Evolutionary conservation across 2,797 vertebrate genomes (phyloP).

Genomic region (Meda fulgida): DNA sequence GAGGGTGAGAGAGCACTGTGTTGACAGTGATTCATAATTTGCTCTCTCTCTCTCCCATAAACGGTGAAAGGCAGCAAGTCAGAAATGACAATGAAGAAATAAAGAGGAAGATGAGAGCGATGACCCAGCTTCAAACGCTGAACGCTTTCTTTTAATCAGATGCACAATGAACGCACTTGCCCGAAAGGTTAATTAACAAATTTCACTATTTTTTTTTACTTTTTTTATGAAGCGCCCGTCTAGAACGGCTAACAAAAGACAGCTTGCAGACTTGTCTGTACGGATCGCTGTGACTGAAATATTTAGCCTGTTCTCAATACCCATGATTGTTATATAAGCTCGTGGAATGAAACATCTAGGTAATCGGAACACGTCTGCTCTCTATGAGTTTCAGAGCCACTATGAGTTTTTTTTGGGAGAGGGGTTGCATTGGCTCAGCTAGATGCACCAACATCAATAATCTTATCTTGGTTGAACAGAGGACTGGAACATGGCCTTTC

Average conservation of each 20-base stretch:
- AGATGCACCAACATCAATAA: constrained; percentile 42
- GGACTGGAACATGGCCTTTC: constrained; percentile 50
- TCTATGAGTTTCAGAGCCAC: constrained; percentile 1
- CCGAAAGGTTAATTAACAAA: constrained; percentile 47
- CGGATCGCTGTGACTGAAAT: constrained; percentile 18
- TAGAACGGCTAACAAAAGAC: constrained; percentile 22
- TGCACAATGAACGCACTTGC: constrained; percentile 38
- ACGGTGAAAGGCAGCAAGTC: constrained; percentile 29
- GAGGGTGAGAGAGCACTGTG: constrained; percentile 19
- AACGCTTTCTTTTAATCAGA: constrained; percentile 38
- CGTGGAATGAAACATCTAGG: background rate
- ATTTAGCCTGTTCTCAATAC: constrained; percentile 25
- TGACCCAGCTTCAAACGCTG: constrained; percentile 18
- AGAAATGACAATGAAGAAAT: constrained; percentile 37
- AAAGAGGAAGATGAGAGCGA: constrained; percentile 40
- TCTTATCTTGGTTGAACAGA: constrained; percentile 51
- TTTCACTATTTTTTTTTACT: constrained; percentile 20
- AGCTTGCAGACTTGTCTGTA: background rate
- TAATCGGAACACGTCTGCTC: constrained; percentile 1
- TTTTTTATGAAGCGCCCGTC: constrained; percentile 8
- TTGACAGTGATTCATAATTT: constrained; percentile 27
- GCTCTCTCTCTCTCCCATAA: constrained; percentile 18
- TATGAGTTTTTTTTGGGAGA: background rate
- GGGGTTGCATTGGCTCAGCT: constrained; percentile 13
- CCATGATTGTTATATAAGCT: constrained; percentile 9